phyloP scores from a whole-genome alignment of 2,888 invertebrate genomes.

The Drosophila mercatorum region DNA sequence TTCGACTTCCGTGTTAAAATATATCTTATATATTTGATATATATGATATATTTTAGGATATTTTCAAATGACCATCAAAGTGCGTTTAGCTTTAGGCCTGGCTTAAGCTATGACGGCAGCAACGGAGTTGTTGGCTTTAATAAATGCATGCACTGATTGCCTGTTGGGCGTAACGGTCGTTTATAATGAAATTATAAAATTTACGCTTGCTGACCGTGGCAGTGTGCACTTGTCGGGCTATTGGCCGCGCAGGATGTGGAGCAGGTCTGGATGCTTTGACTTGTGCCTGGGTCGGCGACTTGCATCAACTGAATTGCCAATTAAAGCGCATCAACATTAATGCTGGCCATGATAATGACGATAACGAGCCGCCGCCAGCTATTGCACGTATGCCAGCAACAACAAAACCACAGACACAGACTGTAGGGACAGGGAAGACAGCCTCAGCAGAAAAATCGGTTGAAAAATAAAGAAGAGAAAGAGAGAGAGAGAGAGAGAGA shows the following conservation, averaged over 20 bases:
- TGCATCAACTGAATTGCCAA: conserved; percentile 70
- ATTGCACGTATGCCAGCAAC: conserved; percentile 68
- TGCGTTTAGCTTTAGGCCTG: not conserved
- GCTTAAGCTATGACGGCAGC: not conserved
- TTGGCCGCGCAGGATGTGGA: conserved; percentile 15
- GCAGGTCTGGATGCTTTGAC: conserved; percentile 10
- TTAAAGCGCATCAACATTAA: conserved; percentile 75
- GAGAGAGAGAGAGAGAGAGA: not conserved
- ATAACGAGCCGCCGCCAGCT: conserved; percentile 71
- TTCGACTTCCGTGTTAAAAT: too few relatives aligned
- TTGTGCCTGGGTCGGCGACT: conserved; percentile 34
- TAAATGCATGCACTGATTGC: conserved; percentile 30
- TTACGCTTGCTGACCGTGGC: conserved; percentile 26
- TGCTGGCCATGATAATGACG: conserved; percentile 71
- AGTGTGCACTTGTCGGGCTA: conserved; percentile 48
- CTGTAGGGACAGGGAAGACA: not conserved
- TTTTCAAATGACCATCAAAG: not conserved
- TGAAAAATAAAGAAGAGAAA: not conserved
- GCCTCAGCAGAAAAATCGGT: not conserved
- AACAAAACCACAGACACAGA: conserved; percentile 41
- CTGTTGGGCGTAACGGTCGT: conserved; percentile 35
- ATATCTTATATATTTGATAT: too few relatives aligned
- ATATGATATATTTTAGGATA: too few relatives aligned
- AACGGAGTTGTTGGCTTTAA: conserved; percentile 18
- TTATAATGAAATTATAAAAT: conserved; percentile 70